Evolutionary conservation across 2,888 invertebrate species (phyloP).

Genomic region (Sinopyrophorus schimmeli): DNA sequence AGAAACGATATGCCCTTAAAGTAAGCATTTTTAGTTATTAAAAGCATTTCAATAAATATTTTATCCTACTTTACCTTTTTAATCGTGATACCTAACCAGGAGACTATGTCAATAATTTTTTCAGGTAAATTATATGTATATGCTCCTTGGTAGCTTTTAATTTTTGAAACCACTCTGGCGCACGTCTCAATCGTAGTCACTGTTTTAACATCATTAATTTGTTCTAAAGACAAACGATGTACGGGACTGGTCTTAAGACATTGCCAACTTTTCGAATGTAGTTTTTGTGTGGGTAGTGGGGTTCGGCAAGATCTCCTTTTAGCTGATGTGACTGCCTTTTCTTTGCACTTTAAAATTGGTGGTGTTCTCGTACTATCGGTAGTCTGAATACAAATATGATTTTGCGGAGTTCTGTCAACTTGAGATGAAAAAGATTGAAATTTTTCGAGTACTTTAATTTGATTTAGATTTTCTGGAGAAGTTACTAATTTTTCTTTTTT

Average conservation of each 20-base stretch:
- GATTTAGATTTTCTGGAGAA: neutral
- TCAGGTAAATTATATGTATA: slow-evolving; percentile 40
- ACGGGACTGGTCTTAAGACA: neutral
- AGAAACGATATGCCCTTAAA: slow-evolving; percentile 25
- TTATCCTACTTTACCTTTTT: slow-evolving; percentile 40
- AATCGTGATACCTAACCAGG: slow-evolving; percentile 42
- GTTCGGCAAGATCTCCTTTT: slow-evolving; percentile 10
- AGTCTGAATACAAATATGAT: slow-evolving; percentile 11
- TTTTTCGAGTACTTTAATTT: neutral
- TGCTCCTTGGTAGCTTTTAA: slow-evolving; percentile 40
- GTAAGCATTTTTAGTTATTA: slow-evolving; percentile 1
- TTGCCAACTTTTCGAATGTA: neutral
- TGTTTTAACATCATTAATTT: neutral
- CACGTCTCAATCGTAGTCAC: slow-evolving; percentile 4
- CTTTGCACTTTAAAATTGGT: neutral
- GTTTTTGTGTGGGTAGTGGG: neutral
- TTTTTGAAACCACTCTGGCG: slow-evolving; percentile 35
- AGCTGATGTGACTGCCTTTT: neutral
- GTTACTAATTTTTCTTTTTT: slow-evolving; percentile 6
- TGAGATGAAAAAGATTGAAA: slow-evolving; percentile 1
- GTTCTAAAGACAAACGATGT: neutral
- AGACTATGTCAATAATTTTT: slow-evolving; percentile 41
- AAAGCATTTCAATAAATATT: neutral
- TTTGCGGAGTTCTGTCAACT: neutral
- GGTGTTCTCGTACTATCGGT: neutral